Evolutionary conservation across 2,888 invertebrate genomes (phyloP), one percentile per base, ranked within the genome.

Genomic region (Chymomyza amoena): DNA sequence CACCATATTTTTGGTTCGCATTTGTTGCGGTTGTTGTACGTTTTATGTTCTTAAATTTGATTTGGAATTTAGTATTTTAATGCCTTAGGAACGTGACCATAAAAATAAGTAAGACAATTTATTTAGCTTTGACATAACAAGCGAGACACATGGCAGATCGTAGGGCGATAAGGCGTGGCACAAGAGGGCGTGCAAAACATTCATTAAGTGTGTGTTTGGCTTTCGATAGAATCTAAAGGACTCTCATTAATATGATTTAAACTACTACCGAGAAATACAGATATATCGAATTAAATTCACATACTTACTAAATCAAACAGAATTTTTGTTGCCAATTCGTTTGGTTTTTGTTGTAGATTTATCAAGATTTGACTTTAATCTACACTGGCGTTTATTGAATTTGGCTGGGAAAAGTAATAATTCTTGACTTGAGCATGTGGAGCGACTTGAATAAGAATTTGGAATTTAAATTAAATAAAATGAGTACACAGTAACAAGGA

Each of bases 61-160:
- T 54, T 54, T 54, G 16, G 16, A 54, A 54, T 54, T 54, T 54
- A 20, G 7, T 18, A 54, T 18, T 54, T 54, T 54, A 54, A 54
- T 54, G 54, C 16, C 39, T 13, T 13, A 45, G 13, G 39, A 54
- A 16, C 16, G 54, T 54, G 54, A 16, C 16, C 54, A 54, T 20
- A 54, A 54, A 16, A 54, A 54, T 54, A 54, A 54, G 54, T 18
- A 54, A 54, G 16, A 18, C 54, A 54, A 54, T 54, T 54, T 54
- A 54, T 54, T 54, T 54, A 16, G 18, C 54, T 54, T 20, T 54
- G 54, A 4, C 54, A 54, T 20, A 20, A 54, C 10, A 10, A 45
- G 39, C 39, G 13, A 45, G 39, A 45, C 39, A 45, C 13, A 45
- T 13, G 39, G 39, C 1, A 32, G 32, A 32, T 32, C 32, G 7